Conservation (phyloP, 2,888 invertebrate species). For the Pheosia tremula region DNA sequence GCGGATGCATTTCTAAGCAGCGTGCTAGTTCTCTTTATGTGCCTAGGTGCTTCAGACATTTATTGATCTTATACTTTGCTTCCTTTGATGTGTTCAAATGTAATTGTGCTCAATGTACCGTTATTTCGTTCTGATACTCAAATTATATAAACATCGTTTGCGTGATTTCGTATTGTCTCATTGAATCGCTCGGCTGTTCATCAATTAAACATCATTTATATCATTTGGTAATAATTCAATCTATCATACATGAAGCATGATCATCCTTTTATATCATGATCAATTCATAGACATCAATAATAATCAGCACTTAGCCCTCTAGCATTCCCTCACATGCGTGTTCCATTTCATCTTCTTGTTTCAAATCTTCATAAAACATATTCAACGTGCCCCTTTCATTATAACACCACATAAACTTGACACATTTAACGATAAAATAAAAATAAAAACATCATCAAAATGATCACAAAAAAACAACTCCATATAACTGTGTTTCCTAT, state of each 20-base stretch:
- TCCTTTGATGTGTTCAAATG: conserved; percentile 78
- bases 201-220: not conserved
- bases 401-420: not conserved
- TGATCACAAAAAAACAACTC: conserved; percentile 23
- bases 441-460: conserved; percentile 21
- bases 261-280: not conserved
- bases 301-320: conserved; percentile 20
- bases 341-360: not conserved
- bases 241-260: not conserved
- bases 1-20: conserved; percentile 46
- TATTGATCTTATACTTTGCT: conserved; percentile 61
- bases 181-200: not conserved
- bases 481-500: conserved; percentile 35
- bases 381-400: not conserved
- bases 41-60: conserved; percentile 55
- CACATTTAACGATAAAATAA: conserved; percentile 21
- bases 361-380: not conserved
- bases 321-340: conserved; percentile 26
- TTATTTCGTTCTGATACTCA: conserved; percentile 50
- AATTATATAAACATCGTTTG: conserved; percentile 32
- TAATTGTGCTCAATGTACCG: conserved; percentile 75
- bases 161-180: conserved; percentile 21
- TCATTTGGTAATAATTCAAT: not conserved
- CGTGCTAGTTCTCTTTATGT: conserved; percentile 33
- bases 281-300: conserved; percentile 12